Base-by-base conservation (phyloP, 2,888 invertebrate species). In the Lepidochrysops patricia region DNA sequence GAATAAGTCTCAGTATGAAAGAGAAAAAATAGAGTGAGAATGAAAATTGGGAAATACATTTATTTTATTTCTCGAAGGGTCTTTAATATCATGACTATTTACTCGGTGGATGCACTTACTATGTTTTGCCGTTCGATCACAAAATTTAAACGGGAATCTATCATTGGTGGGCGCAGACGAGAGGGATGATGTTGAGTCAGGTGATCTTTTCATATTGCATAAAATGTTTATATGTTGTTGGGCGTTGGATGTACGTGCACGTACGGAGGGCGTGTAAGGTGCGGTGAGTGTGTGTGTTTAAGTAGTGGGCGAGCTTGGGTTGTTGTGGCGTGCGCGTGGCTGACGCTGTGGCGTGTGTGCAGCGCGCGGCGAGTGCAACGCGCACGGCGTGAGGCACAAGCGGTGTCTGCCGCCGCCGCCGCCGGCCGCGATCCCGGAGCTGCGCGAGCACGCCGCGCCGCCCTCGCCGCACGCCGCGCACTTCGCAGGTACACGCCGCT, bases 401-500 rank as follows among this genome's bases (percentile, higher is more conserved):
- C 93, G 87, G 73, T 92, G 95, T 87, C 93, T 96, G 90, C 94
- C 96, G 87, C 93, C 94, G 91, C 93, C 95, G 86, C 91, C 92
- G 85, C 94, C 95, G 82, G 91, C 91, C 83, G 93, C 95, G 85
- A 97, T 97, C 84, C 96, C 96, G 81, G 95, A 96, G 91, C 93
- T 97, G 88, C 93, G 96, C 85, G 92, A 92, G 83, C 70, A 77
- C 69, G 68, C 73, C 67, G 66, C 68, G 64, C 64, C 66, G 76
- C 63, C 63, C 49, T 64, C 29, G 71, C 68, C 67, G 67, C 71
- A 67, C 60, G 60, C 65, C 61, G 61, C 65, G 61, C 70, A 70
- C 63, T 68, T 70, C 65, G 64, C 70, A 72, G 70, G 70, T 72
- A 70, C 66, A 57, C 29, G 1, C 60, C 32, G 7, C 25, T 15